Evolutionary conservation across 2,888 invertebrate species (phyloP).

Genomic region (Rotaria macrura): DNA sequence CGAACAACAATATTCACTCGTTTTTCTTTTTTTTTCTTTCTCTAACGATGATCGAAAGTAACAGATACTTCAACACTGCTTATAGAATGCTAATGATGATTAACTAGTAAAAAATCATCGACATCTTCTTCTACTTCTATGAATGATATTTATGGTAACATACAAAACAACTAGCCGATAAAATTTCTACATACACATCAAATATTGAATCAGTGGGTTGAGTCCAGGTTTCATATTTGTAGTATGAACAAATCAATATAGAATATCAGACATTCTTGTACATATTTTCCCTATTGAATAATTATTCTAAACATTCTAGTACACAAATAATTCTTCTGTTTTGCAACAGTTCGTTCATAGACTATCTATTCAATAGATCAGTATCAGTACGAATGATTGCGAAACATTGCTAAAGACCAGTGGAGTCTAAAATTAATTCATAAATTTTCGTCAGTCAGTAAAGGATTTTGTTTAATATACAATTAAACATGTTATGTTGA

Average conservation of each 20-base stretch:
- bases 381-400: too few relatives aligned
- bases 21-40: neutral
- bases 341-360: too few relatives aligned
- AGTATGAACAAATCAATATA: neutral
- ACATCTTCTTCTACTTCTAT: neutral
- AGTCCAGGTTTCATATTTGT: neutral
- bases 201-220: neutral
- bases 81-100: neutral
- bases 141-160: neutral
- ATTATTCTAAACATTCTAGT: too few relatives aligned
- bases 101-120: neutral
- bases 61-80: neutral
- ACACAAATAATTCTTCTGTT: too few relatives aligned
- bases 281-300: neutral
- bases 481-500: too few relatives aligned
- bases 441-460: too few relatives aligned
- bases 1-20: too few relatives aligned
- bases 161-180: neutral
- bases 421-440: too few relatives aligned
- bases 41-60: neutral
- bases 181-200: neutral
- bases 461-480: too few relatives aligned
- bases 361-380: too few relatives aligned
- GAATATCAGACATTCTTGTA: too few relatives aligned
- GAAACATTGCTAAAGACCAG: too few relatives aligned